These are phyloP conservation scores for Eulemur macaco DNA, from an alignment of 2,113 vertebrate species.

Conservation along the genomic window DNA sequence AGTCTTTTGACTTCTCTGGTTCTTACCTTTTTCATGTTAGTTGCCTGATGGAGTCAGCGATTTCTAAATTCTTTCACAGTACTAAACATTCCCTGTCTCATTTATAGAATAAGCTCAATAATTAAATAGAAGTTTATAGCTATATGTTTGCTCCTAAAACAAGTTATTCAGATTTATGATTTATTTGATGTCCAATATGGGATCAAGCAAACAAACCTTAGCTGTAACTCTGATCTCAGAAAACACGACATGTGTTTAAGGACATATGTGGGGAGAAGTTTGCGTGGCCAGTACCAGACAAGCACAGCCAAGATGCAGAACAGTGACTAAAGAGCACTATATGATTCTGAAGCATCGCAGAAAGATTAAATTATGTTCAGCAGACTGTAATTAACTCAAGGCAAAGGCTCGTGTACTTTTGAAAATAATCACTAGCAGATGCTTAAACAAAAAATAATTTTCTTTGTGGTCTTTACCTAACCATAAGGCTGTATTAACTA, in stretches of 20 bases:
- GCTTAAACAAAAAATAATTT: slow-evolving; percentile 60
- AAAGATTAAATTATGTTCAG: slow-evolving; percentile 38
- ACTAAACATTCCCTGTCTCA: neutral
- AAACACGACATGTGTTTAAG: neutral
- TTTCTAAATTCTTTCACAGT: neutral
- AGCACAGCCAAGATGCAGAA: neutral
- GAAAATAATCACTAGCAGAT: slow-evolving; percentile 64
- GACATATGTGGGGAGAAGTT: neutral
- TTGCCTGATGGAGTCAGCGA: neutral
- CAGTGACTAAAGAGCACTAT: neutral
- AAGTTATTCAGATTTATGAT: neutral
- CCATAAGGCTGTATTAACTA: slow-evolving; percentile 12
- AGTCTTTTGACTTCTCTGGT: neutral
- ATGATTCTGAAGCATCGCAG: neutral
- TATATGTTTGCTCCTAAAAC: slow-evolving; percentile 7
- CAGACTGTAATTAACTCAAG: slow-evolving; percentile 52
- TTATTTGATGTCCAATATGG: neutral
- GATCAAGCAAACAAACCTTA: neutral
- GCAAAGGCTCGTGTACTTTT: slow-evolving; percentile 44
- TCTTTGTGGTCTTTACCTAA: slow-evolving; percentile 50
- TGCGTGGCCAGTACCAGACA: neutral
- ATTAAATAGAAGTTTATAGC: neutral
- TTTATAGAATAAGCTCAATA: neutral
- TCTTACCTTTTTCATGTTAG: neutral
- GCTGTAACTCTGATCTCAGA: neutral